Evolutionary conservation across 1,140 invertebrate species (phyloP), one percentile per base, ranked within the genome.

Genomic region (Ips typographus): DNA sequence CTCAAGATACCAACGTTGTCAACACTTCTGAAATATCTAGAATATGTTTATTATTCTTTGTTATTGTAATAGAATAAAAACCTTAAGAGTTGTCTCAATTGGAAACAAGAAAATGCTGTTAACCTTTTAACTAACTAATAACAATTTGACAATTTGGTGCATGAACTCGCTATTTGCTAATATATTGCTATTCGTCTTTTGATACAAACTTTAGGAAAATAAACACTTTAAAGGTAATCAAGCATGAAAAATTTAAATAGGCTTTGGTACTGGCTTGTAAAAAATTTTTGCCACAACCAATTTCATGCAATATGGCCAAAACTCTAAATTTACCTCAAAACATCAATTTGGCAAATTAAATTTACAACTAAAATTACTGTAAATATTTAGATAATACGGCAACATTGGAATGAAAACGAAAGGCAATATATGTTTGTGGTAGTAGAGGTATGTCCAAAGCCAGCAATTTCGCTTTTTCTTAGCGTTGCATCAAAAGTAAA

Each of bases 381-480:
- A 42, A 42, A 3, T n/a, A 59, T 1, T 59, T 8, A 37, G 8
- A 22, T 22, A 55, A 55, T 55, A 5, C 37, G 57, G 40, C 57
- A 59, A 59, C 40, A 59, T 4, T 38, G 52, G 7, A 8, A 59
- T 59, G 57, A 59, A 59, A 59, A 59, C 42, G 57, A 59, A 59
- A 59, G 57, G 57, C 40, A 8, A 40, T 8, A n/a, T 41, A 40
- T 59, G 40, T 37, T 22, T 5, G 6, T 22, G 22, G 6, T 8
- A 49, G 44, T 49, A 49, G 22, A 49, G 22, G 37, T n/a, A 55
- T 22, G 52, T 5, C 38, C n/a, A n/a, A 59, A 59, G 57, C 57
- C 57, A 40, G 57, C 57, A 38, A 59, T 59, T 59, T 59, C 57
- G 57, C 57, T 59, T 59, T 38, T 59, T 59, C 57, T 40, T 59